Base-by-base conservation (phyloP, 2,113 vertebrate genomes). In the Cranoglanis bouderius region DNA sequence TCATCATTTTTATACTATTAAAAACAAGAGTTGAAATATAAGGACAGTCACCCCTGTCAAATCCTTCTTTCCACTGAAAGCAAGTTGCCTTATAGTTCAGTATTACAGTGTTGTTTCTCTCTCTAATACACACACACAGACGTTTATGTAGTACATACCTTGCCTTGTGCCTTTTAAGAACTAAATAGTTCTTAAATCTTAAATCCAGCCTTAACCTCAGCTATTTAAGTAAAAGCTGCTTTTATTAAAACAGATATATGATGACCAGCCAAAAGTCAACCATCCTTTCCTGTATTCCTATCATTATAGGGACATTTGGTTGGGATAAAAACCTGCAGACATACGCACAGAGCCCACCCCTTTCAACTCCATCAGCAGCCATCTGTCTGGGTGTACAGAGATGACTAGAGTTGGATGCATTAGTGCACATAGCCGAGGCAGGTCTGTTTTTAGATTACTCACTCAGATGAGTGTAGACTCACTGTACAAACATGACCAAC, bases 341-440 rank as follows among this genome's bases (percentile, higher is more conserved):
- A 78, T 80, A 89, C 78, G 82, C 59, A 91, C 75, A 89, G 51
- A 32, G 72, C 55, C 40, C 75, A 78, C 21, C 29, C 77, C 46
- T 80, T 49, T 82, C 32, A 53, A 87, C 65, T 88, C 80, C 65
- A 83, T 75, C 46, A 32, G 81, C 55, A 74, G 67, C 88, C 90
- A 87, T 91, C 85, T 91, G 90, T 90, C 74, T 89, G 85, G 85
- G 65, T 89, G 90, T 83, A 72, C 83, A 88, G 72, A 87, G 87
- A 84, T 55, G 75, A 51, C 80, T 80, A 74, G 85, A 40, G 77
- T 55, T 82, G 86, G 86, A 82, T 40, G 14, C 90, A 90, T 88
- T 82, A 90, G 87, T 21, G 70, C 67, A 43, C 85, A 82, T 84
- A 90, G 87, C 84, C 82, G 49, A 77, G 80, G 75, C 90, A 88